Conservation (phyloP, 2,113 vertebrate species). For the Dolichallabes microphthalmus region DNA sequence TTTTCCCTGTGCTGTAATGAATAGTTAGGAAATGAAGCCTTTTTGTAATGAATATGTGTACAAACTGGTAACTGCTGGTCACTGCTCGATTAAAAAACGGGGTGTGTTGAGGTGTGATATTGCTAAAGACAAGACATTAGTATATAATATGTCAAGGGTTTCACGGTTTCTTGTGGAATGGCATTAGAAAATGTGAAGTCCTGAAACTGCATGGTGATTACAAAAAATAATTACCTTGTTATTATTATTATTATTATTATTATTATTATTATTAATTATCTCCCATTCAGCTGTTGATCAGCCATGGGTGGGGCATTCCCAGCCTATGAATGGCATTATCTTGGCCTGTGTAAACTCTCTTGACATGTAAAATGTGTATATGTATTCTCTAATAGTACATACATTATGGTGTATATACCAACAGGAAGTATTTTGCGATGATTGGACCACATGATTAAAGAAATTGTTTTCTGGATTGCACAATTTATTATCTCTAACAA, state of each 20-base stretch:
- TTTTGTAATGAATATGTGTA: neutral
- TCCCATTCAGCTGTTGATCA: neutral
- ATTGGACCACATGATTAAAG: neutral
- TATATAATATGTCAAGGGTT: neutral
- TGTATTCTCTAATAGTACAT: no score
- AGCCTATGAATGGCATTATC: neutral
- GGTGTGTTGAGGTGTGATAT: neutral
- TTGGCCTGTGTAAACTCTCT: conserved; percentile 8
- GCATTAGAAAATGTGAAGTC: neutral
- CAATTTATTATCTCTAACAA: conserved; percentile 8
- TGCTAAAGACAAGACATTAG: neutral
- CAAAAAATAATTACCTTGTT: neutral
- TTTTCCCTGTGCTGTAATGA: no score
- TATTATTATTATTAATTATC: neutral
- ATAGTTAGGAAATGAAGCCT: no score
- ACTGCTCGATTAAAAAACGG: neutral
- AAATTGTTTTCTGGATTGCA: neutral
- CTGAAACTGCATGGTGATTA: neutral
- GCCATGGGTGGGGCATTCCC: neutral
- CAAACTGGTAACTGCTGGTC: no score
- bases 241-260: neutral
- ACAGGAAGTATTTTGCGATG: neutral
- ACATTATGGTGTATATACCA: neutral
- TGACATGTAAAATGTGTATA: neutral
- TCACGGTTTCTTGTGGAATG: neutral